phyloP scores from a whole-genome alignment of 2,113 vertebrate species.

The Percopsis transmontana region DNA sequence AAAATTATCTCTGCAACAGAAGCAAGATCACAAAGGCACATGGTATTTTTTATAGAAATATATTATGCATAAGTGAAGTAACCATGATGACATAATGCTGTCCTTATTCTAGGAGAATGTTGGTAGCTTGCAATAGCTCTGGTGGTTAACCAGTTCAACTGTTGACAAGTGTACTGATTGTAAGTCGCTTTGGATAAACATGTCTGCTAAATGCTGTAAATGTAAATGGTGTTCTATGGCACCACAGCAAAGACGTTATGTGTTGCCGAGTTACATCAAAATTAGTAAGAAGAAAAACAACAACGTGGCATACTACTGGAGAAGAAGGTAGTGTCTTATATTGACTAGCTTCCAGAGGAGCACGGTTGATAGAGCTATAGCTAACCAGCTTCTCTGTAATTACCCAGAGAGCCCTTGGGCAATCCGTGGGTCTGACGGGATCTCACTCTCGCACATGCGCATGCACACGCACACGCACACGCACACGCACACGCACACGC shows the following conservation, averaged over 20 bases:
- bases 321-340: constrained; percentile 32
- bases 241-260: neutral
- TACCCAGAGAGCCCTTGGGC: constrained; percentile 65
- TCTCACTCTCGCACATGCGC: constrained; percentile 1
- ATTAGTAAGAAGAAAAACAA: constrained; percentile 10
- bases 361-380: constrained; percentile 51
- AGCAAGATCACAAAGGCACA: neutral
- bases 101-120: too few relatives aligned
- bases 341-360: constrained; percentile 43
- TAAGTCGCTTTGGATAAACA: too few relatives aligned
- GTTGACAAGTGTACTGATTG: too few relatives aligned
- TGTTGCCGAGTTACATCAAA: constrained; percentile 1
- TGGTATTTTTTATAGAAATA: neutral
- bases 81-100: too few relatives aligned
- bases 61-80: neutral
- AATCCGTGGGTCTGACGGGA: constrained; percentile 59
- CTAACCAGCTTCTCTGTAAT: constrained; percentile 70
- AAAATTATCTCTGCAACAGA: neutral
- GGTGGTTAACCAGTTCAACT: too few relatives aligned
- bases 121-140: too few relatives aligned
- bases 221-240: neutral
- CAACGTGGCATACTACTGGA: neutral
- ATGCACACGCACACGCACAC: constrained; percentile 1
- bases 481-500: constrained; percentile 1
- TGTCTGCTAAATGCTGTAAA: neutral